Evolutionary conservation across 2,888 invertebrate genomes (phyloP), one percentile per base, ranked within the genome.

Genomic region (Ophion obscuratus): DNA sequence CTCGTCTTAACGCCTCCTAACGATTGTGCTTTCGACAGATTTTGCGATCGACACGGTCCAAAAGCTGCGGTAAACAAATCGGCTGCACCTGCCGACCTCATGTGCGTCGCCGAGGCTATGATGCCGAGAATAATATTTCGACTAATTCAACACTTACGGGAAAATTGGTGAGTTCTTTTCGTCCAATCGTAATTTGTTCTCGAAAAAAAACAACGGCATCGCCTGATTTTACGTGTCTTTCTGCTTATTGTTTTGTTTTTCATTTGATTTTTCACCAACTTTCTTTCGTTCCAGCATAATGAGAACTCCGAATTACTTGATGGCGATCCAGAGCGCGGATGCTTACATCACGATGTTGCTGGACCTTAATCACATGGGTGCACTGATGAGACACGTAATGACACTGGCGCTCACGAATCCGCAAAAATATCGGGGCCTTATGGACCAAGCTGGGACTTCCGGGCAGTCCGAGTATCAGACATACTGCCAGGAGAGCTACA

Each of bases 311-410:
- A 96, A 97, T 92, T 96, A 96, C 92, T 95, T 96, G 88, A 95
- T 95, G 89, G 97, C 97, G 36, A 97, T 98, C 88, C 97, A 97
- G 92, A 97, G 97, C 91, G 97, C 98, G 83, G 98, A 99, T 94
- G 96, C 96, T 84, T 99, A 97, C 94, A 96, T 99, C 84, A 97
- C 97, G 89, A 98, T 99, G 97, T 95, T 99, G 85, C 97, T 99
- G 94, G 98, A 98, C 93, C 96, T 99, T 90, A 98, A 98, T 95
- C 98, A 98, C 92, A 98, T 99, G 98, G 99, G 99, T 59, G 98
- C 98, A 89, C 96, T 99, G 88, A 99, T 99, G 99, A 96, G 99
- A 89, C 96, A 96, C 90, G 98, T 99, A 82, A 98, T 99, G 97
- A 98, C 98, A 64, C 96, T 97, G 89, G 98, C 98, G 47, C 95